Percentiles rank a stretch among this genome's conserved stretches.
These are phyloP conservation scores for Notiomystis cincta DNA, from an alignment of 2,113 vertebrate species.

Conservation along the genomic window DNA sequence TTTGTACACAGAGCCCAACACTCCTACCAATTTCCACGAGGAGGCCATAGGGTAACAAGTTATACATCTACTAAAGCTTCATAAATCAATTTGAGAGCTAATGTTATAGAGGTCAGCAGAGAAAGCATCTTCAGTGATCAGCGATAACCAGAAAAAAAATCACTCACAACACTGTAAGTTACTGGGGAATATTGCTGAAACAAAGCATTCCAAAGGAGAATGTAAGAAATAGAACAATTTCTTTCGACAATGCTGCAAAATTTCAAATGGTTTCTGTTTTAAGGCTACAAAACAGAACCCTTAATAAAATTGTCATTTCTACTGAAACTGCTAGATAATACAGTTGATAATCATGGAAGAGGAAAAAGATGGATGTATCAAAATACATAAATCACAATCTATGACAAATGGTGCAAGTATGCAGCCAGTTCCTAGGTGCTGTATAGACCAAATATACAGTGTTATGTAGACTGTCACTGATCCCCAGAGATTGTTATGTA, in stretches of 20 bases:
- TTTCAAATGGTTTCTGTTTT: not conserved
- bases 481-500: not conserved
- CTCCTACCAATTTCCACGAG: constrained; percentile 9
- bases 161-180: not conserved
- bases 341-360: accelerated
- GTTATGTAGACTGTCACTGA: not conserved
- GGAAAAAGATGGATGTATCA: not conserved
- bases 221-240: not conserved
- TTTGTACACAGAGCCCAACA: not conserved
- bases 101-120: constrained; percentile 9
- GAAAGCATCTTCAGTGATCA: constrained; percentile 3
- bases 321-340: not conserved
- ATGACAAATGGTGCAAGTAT: not conserved
- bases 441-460: not conserved
- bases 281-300: not conserved
- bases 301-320: not conserved
- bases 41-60: not conserved
- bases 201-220: not conserved
- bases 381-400: not conserved
- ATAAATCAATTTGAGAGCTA: constrained; percentile 59
- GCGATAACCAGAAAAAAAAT: constrained; percentile 36
- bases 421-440: not conserved
- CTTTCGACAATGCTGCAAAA: not conserved
- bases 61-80: constrained; percentile 13
- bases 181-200: not conserved